Evolutionary conservation across 1,140 invertebrate species (phyloP), one percentile per base, ranked within the genome.

Genomic region (Magallana gigas): DNA sequence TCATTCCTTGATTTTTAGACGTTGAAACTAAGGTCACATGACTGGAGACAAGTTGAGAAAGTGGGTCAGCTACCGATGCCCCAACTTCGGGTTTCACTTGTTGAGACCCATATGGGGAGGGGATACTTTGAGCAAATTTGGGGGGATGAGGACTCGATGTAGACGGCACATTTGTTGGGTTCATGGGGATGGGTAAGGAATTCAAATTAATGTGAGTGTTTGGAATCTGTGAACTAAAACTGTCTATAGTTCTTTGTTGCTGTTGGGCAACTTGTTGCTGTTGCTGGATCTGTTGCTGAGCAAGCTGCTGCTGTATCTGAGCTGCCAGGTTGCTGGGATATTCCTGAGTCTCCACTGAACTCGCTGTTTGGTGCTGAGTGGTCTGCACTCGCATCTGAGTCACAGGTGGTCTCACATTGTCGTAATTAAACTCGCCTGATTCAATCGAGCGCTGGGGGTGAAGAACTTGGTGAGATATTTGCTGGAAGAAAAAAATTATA

Each of bases 391-490:
- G 58, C 58, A 60, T 85, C 16, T 85, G 84, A 71, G 62, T 57
- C 16, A 57, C 56, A n/a, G 57, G 58, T 59, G 83, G 84, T 23
- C 29, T n/a, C 16, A 16, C 57, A 83, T 64, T 58, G 57, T 85
- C 82, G 57, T 84, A 87, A 68, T 84, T 58, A 83, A 84, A 87
- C 14, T 84, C 83, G 11, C 83, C 36, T 7, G 90, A 36, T 57
- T 91, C 90, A 16, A 91, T 80, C 12, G 90, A 91, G n/a, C 81
- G 68, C 83, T 88, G 88, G 62, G 87, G 86, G 56, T 91, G 90
- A 62, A 91, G 60, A 36, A 88, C 18, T 62, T 87, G 85, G 59
- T 87, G 88, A 71, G 87, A 87, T 56, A 86, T 62, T 36, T 88
- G 85, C 86, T 90, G 58, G 59, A 80, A 83, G 2, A 76, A 57